Evolutionary conservation across 1,140 invertebrate species (phyloP).

Genomic region (Archivesica marissinica): DNA sequence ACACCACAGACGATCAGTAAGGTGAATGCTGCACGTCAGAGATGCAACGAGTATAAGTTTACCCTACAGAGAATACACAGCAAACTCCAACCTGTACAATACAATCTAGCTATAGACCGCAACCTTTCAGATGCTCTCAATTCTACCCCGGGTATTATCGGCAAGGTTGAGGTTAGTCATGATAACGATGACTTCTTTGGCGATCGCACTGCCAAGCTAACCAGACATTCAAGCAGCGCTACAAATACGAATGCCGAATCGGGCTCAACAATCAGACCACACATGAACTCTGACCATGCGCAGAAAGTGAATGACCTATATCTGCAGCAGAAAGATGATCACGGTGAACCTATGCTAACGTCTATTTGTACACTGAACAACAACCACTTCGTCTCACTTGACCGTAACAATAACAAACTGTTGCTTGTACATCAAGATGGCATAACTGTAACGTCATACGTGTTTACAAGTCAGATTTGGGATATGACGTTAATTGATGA

Average conservation of each 20-base stretch:
- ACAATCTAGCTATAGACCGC: conserved; percentile 52
- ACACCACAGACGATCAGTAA: conserved; percentile 53
- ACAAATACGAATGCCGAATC: neutral
- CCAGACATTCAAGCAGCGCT: conserved; percentile 7
- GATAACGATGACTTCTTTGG: conserved; percentile 37
- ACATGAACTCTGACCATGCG: conserved; percentile 19
- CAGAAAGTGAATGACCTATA: conserved; percentile 42
- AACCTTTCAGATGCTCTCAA: conserved; percentile 54
- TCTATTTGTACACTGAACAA: conserved; percentile 35
- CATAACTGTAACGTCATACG: conserved; percentile 38
- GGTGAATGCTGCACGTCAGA: conserved; percentile 48
- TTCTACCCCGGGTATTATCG: conserved; percentile 44
- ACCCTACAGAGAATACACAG: conserved; percentile 55
- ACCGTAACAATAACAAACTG: conserved; percentile 56
- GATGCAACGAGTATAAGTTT: conserved; percentile 55
- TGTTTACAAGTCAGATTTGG: conserved; percentile 58
- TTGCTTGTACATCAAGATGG: conserved; percentile 47
- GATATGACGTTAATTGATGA: conserved; percentile 56
- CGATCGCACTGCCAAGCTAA: neutral
- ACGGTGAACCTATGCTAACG: conserved; percentile 51
- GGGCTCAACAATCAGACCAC: neutral
- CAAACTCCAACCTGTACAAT: conserved; percentile 34
- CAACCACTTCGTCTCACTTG: conserved; percentile 56
- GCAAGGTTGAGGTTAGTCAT: conserved; percentile 44
- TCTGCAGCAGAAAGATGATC: conserved; percentile 47